Evolutionary conservation across 2,888 invertebrate genomes (phyloP).

Genomic region (Scaptodrosophila latifasciaeformis): DNA sequence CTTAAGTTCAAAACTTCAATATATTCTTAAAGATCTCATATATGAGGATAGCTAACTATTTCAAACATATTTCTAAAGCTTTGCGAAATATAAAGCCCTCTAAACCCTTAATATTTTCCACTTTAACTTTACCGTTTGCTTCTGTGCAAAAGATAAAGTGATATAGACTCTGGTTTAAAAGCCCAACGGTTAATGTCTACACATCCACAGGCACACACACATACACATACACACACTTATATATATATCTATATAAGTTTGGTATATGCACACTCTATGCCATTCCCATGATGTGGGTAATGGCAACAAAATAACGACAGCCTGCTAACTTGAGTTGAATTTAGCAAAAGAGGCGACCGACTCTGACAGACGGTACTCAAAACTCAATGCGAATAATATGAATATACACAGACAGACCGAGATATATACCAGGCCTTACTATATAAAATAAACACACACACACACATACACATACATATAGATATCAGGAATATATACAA

Average conservation of each 20-base stretch:
- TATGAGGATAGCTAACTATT: too few relatives aligned
- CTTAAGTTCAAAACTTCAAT: too few relatives aligned
- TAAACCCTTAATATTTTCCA: neutral
- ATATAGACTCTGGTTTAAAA: constrained; percentile 27
- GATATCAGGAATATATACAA: constrained; percentile 11
- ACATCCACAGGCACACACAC: constrained; percentile 2
- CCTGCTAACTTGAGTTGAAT: constrained; percentile 49
- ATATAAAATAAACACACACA: constrained; percentile 42
- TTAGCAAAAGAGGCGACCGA: constrained; percentile 16
- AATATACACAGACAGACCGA: constrained; percentile 1
- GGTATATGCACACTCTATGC: constrained; percentile 18
- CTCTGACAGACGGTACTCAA: neutral
- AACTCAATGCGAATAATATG: neutral
- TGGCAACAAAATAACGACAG: constrained; percentile 51
- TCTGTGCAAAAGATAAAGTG: constrained; percentile 28
- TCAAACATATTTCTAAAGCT: too few relatives aligned
- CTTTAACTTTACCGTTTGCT: constrained; percentile 22
- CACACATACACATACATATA: constrained; percentile 11
- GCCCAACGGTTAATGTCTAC: constrained; percentile 8
- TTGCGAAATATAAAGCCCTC: neutral
- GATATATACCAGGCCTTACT: constrained; percentile 4
- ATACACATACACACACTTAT: neutral
- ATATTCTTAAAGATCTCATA: too few relatives aligned
- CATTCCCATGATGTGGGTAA: neutral
- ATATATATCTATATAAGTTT: too few relatives aligned